These are phyloP conservation scores for Lophura swinhoii DNA, from an alignment of 2,797 vertebrate species.

Conservation along the genomic window DNA sequence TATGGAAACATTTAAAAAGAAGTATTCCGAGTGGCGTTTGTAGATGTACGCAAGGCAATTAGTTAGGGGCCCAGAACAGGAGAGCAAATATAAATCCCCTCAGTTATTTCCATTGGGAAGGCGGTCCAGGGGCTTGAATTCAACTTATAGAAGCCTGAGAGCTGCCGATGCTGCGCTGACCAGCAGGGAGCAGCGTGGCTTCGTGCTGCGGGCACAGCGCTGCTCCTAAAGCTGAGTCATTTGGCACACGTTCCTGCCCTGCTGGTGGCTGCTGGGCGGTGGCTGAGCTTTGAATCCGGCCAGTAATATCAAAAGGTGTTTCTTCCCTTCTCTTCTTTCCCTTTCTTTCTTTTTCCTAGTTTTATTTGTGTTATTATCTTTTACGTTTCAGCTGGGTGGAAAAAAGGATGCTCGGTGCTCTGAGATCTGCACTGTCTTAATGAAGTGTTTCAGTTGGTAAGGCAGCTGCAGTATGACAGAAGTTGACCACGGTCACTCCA, in stretches of 20 bases:
- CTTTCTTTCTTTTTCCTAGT: background rate
- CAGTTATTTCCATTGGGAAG: background rate
- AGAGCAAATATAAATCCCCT: background rate
- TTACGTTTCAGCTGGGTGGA: too few relatives aligned
- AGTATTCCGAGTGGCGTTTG: background rate
- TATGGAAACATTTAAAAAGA: background rate
- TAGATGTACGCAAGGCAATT: rapidly evolving
- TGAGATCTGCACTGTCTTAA: rapidly evolving
- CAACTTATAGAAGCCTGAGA: background rate
- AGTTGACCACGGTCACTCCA: rapidly evolving
- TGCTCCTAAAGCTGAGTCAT: rapidly evolving
- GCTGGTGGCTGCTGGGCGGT: background rate
- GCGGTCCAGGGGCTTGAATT: background rate
- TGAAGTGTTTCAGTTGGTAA: rapidly evolving
- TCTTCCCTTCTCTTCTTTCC: background rate
- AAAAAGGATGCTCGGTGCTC: background rate
- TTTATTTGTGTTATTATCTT: background rate
- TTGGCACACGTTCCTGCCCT: background rate
- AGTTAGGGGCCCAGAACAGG: too few relatives aligned
- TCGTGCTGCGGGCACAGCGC: rapidly evolving
- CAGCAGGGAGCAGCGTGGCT: conserved; percentile 5
- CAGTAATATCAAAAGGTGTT: rapidly evolving
- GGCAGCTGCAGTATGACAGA: rapidly evolving
- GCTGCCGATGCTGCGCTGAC: rapidly evolving
- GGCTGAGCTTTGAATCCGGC: background rate